Base-by-base conservation (phyloP, 1,140 invertebrate genomes). In the Megalonaias nervosa region DNA sequence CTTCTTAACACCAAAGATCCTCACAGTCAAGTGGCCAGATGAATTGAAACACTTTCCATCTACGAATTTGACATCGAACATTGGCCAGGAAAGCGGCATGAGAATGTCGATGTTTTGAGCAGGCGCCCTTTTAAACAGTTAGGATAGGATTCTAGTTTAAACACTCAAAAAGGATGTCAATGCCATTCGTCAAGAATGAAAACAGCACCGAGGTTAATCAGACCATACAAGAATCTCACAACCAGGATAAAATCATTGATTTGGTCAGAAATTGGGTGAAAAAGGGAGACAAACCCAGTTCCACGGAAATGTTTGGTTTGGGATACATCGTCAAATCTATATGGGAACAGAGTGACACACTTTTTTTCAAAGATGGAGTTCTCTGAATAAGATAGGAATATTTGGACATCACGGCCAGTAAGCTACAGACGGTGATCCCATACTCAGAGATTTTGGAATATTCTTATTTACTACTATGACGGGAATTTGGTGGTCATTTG, bases 71-170 rank as follows among this genome's bases (percentile, higher is more conserved):
- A 83, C 3, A 82, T 88, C 55, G 38, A 73, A 48, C 78, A 87
- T 70, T 26, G 80, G 60, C 55, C 77, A n/a, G 82, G 86, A 0
- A 69, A 62, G 21, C 67, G 61, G 55, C 85, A 88, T 75, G 21
- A 31, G 16, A 86, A 86, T 77, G 87, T 81, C 2, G 87, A 88
- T 71, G 80, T 69, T 9, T 26, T 87, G 31, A 82, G 77, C 56
- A 60, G 85, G 26, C 17, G 58, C 1, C 72, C 68, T 2, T 77
- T 71, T 75, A 12, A 12, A 48, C 60, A 71, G 21, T 71, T 67
- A 59, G 67, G 68, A 19, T 12, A 12, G 38, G 57, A 65, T 3
- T 1, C n/a, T n/a, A n/a, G n/a, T n/a, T n/a, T n/a, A n/a, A n/a
- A n/a, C n/a, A n/a, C n/a, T n/a, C n/a, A n/a, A n/a, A n/a, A n/a